Conservation (phyloP, 2,113 vertebrate species). For the Zosterops hypoxanthus region DNA sequence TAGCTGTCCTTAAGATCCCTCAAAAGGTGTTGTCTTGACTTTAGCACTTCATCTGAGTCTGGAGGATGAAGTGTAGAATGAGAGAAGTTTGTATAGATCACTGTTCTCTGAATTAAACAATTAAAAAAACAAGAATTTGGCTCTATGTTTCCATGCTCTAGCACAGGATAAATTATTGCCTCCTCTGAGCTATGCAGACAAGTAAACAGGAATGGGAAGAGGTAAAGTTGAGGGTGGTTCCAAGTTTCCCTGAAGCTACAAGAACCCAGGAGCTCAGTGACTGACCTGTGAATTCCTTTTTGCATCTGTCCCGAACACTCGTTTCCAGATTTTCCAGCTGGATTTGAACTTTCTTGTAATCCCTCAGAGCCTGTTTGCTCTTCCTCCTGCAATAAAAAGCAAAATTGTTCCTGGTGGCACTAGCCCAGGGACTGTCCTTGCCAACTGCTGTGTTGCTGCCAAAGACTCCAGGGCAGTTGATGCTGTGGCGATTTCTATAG, state of each 20-base stretch:
- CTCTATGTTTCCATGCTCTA: background rate
- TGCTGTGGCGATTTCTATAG: background rate
- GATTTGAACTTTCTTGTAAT: slow-evolving; percentile 99
- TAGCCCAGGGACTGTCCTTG: background rate
- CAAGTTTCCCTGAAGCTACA: background rate
- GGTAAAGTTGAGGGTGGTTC: background rate
- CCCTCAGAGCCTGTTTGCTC: slow-evolving; percentile 95
- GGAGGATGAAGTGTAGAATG: background rate
- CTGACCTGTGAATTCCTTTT: slow-evolving; percentile 97
- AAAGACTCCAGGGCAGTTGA: background rate
- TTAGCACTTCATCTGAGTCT: background rate
- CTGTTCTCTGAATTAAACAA: background rate
- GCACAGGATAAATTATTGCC: background rate
- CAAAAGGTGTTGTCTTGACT: background rate
- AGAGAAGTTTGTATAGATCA: background rate
- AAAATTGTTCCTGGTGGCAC: background rate
- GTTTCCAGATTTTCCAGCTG: slow-evolving; percentile 98
- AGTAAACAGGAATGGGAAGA: background rate
- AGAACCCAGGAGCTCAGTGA: background rate
- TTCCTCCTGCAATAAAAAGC: slow-evolving; percentile 84
- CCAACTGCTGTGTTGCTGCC: background rate
- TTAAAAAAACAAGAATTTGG: background rate
- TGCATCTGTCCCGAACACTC: slow-evolving; percentile 96
- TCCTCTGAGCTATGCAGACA: background rate
- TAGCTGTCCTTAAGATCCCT: background rate